These are phyloP conservation scores for Motacilla alba DNA, from an alignment of 2,113 vertebrate species.

Conservation along the genomic window DNA sequence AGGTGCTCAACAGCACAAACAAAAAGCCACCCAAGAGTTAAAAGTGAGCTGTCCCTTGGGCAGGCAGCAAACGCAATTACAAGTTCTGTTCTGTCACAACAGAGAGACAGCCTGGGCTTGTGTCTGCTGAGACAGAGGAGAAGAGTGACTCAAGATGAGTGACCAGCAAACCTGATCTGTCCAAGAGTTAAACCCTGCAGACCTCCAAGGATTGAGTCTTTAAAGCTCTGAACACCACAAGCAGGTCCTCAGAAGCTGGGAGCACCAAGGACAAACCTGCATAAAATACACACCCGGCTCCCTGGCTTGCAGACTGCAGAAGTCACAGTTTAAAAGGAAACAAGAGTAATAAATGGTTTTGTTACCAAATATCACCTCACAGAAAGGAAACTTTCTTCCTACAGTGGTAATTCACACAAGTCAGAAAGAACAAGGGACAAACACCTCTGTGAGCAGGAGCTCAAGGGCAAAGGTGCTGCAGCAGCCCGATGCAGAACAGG, in stretches of 20 bases:
- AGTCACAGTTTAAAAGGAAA: too few species aligned
- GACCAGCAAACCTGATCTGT: not conserved
- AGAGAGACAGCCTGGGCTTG: not conserved
- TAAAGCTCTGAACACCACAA: not conserved
- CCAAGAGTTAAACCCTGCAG: not conserved
- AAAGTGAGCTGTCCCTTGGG: not conserved
- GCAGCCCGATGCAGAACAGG: rapidly evolving
- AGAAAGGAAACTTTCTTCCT: not conserved
- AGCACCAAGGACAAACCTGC: not conserved
- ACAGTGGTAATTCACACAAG: rapidly evolving
- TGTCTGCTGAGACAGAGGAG: not conserved
- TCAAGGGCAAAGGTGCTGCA: not conserved
- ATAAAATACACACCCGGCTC: not conserved
- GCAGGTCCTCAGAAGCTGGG: rapidly evolving
- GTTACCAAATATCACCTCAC: not conserved
- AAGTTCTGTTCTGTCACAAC: not conserved
- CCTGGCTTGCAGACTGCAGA: not conserved
- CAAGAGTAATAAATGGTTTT: rapidly evolving
- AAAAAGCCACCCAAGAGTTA: not conserved
- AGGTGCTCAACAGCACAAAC: not conserved
- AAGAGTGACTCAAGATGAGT: not conserved
- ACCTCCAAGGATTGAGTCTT: rapidly evolving
- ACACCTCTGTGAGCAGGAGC: not conserved
- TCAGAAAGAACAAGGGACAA: not conserved
- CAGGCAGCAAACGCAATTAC: not conserved